Percentiles rank a stretch among this genome's conserved stretches.
phyloP scores from a whole-genome alignment of 1,140 invertebrate species.

The Drosophila pruinosa region DNA sequence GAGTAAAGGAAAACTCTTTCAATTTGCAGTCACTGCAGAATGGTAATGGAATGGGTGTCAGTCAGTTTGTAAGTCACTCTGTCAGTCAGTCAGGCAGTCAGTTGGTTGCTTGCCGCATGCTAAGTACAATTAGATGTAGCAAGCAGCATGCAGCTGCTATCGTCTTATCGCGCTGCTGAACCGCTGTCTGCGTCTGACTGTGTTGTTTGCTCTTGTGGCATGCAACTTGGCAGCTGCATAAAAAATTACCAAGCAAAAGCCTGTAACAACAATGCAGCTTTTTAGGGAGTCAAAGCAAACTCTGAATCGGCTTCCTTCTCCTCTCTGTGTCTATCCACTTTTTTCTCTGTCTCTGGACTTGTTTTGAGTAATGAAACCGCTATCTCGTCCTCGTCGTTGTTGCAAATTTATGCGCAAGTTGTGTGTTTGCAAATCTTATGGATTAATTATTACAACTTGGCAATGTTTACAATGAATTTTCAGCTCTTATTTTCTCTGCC shows the following conservation, averaged over 20 bases:
- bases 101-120: slow-evolving; percentile 50
- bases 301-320: background rate
- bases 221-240: slow-evolving; percentile 52
- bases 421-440: slow-evolving; percentile 69
- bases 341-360: slow-evolving; percentile 1
- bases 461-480: slow-evolving; percentile 74
- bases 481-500: slow-evolving; percentile 21
- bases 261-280: slow-evolving; percentile 62
- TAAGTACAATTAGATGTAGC: slow-evolving; percentile 68
- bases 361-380: slow-evolving; percentile 73
- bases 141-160: slow-evolving; percentile 14
- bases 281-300: slow-evolving; percentile 31
- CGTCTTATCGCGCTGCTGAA: slow-evolving; percentile 40
- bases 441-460: slow-evolving; percentile 80
- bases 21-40: slow-evolving; percentile 42
- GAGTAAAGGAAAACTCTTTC: slow-evolving; percentile 27
- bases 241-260: slow-evolving; percentile 56
- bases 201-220: slow-evolving; percentile 64
- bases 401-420: slow-evolving; percentile 53
- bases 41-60: slow-evolving; percentile 52
- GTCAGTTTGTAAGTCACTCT: slow-evolving; percentile 22
- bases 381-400: background rate
- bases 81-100: slow-evolving; percentile 30
- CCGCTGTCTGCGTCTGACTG: slow-evolving; percentile 25
- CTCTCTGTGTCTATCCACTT: background rate